phyloP scores from a whole-genome alignment of 2,888 invertebrate species.

The Zaprionus obscuricornis region DNA sequence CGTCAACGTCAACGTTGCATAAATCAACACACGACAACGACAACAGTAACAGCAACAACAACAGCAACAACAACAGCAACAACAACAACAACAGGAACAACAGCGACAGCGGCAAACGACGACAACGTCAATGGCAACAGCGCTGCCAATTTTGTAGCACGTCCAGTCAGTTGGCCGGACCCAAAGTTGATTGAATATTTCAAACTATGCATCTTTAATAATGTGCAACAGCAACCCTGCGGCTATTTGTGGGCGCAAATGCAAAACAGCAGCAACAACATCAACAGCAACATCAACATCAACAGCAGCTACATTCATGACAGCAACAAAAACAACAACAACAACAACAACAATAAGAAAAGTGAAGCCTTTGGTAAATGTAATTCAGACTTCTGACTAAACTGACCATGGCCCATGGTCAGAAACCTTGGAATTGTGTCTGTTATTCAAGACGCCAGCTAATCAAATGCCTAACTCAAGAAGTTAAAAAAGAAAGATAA shows the following conservation, averaged over 20 bases:
- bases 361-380: conserved; percentile 14
- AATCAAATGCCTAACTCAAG: conserved; percentile 22
- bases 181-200: conserved; percentile 75
- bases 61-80: conserved; percentile 16
- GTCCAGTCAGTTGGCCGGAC: conserved; percentile 24
- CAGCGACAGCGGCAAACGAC: conserved; percentile 15
- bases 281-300: not conserved
- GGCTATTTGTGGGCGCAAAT: conserved; percentile 67
- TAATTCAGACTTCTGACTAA: conserved; percentile 52
- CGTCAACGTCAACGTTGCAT: conserved; percentile 70
- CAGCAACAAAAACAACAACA: not conserved
- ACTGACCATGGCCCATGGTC: conserved; percentile 27
- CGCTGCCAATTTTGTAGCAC: conserved; percentile 43
- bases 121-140: not conserved
- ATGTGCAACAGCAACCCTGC: conserved; percentile 62
- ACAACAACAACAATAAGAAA: not conserved
- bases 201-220: conserved; percentile 76
- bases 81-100: conserved; percentile 39
- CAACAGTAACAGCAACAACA: not conserved
- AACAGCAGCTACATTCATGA: conserved; percentile 27
- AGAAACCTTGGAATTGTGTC: conserved; percentile 7
- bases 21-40: conserved; percentile 56
- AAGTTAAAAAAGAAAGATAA: too few species aligned
- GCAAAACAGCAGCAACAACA: conserved; percentile 34
- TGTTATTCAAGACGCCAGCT: conserved; percentile 15